phyloP scores from a whole-genome alignment of 1,140 invertebrate species.

The Maconellicoccus hirsutus region DNA sequence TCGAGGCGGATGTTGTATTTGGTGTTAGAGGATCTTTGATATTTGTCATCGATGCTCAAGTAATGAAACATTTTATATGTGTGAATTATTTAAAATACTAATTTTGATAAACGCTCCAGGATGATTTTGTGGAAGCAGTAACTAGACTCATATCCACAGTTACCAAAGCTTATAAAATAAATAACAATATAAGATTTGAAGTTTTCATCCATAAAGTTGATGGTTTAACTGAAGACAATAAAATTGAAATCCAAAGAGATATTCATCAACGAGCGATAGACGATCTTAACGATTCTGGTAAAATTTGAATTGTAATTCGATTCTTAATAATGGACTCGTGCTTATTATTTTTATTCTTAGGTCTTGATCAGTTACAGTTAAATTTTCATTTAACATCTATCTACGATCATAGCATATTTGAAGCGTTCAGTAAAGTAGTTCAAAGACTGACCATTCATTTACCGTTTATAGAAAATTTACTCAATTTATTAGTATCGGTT shows the following conservation, averaged over 20 bases:
- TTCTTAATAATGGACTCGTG: slow-evolving; percentile 20
- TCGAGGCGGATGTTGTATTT: slow-evolving; percentile 92
- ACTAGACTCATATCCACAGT: slow-evolving; percentile 85
- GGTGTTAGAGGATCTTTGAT: slow-evolving; percentile 89
- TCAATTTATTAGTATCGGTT: slow-evolving; percentile 99
- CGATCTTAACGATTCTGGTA: slow-evolving; percentile 78
- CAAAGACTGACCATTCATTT: slow-evolving; percentile 97
- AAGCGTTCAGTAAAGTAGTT: slow-evolving; percentile 99
- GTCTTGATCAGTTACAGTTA: slow-evolving; percentile 69
- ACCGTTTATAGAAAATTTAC: slow-evolving; percentile 89
- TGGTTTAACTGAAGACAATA: slow-evolving; percentile 94
- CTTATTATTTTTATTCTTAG: slow-evolving; percentile 36
- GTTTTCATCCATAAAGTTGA: slow-evolving; percentile 98
- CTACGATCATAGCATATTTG: slow-evolving; percentile 99
- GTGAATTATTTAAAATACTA: not conserved
- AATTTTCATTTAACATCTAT: slow-evolving; percentile 98
- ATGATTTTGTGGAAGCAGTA: slow-evolving; percentile 93
- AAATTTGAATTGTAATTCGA: slow-evolving; percentile 30
- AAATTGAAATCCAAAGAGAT: slow-evolving; percentile 96
- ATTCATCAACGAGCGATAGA: slow-evolving; percentile 95
- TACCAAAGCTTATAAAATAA: slow-evolving; percentile 89
- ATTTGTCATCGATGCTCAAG: slow-evolving; percentile 98
- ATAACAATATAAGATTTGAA: slow-evolving; percentile 95
- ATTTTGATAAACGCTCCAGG: slow-evolving; percentile 42
- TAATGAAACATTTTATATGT: slow-evolving; percentile 34